Conservation (phyloP, 2,888 invertebrate genomes). For the Hypena proboscidalis region DNA sequence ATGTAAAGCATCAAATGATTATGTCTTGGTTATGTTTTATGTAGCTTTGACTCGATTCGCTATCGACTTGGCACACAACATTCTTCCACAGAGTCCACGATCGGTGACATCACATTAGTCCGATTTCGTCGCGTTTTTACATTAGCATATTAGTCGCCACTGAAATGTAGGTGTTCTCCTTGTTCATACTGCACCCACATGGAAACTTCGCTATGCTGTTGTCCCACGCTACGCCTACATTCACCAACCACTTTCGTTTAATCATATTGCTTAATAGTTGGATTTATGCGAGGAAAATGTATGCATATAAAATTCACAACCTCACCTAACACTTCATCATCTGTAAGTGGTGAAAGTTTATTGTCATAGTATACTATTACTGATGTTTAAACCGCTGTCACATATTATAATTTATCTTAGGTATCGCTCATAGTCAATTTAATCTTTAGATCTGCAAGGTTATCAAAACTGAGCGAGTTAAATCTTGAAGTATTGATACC, state of each 20-base stretch:
- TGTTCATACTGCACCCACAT: conserved; percentile 69
- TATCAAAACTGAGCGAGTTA: conserved; percentile 27
- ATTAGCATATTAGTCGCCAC: conserved; percentile 45
- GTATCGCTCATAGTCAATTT: conserved; percentile 23
- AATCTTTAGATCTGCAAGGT: conserved; percentile 51
- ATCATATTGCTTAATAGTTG: conserved; percentile 67
- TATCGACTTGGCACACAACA: conserved; percentile 31
- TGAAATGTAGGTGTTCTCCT: conserved; percentile 67
- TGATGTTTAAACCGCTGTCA: conserved; percentile 2
- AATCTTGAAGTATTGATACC: neutral
- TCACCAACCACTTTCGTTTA: conserved; percentile 71
- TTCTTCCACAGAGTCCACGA: conserved; percentile 56
- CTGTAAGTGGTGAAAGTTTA: conserved; percentile 20
- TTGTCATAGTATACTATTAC: neutral
- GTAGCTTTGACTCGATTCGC: no score
- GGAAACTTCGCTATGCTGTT: conserved; percentile 46
- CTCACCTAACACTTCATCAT: conserved; percentile 20
- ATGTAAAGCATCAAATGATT: no score
- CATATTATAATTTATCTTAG: conserved; percentile 12
- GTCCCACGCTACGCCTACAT: conserved; percentile 77
- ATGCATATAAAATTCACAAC: conserved; percentile 29
- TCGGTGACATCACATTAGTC: conserved; percentile 62
- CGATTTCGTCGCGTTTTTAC: conserved; percentile 42
- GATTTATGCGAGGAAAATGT: conserved; percentile 60
- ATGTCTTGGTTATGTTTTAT: no score